Evolutionary conservation across 2,797 vertebrate genomes (phyloP).

Genomic region (Lindbergichthys nudifrons): DNA sequence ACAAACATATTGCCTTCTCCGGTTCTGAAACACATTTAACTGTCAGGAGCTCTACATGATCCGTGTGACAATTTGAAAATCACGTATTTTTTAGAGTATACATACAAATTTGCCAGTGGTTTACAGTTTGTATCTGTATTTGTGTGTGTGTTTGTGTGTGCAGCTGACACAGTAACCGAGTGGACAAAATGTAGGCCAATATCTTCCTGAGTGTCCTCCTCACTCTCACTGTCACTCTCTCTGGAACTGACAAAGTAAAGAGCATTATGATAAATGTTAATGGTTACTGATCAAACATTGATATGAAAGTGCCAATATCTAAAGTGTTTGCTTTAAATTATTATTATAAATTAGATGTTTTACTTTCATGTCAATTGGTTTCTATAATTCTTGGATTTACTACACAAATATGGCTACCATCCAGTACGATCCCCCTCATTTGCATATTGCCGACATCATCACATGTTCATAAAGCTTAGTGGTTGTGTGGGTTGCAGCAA

Average conservation of each 20-base stretch:
- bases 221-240: not conserved
- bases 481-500: no score
- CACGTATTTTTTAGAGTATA: not conserved
- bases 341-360: no score
- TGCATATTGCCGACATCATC: no score
- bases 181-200: slow-evolving; percentile 27
- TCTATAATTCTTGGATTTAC: no score
- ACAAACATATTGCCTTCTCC: slow-evolving; percentile 2
- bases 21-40: not conserved
- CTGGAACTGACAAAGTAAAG: not conserved
- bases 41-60: not conserved
- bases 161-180: slow-evolving; percentile 11
- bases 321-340: no score
- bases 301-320: no score
- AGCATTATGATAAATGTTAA: not conserved
- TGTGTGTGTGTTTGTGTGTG: not conserved
- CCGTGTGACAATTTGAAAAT: slow-evolving; percentile 6
- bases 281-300: not conserved
- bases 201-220: not conserved
- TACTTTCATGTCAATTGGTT: no score
- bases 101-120: not conserved
- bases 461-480: no score
- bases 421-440: no score
- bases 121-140: not conserved
- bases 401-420: no score